A percentile compares a stretch with the other conserved stretches of the same genome.
Conservation (phyloP, 2,888 invertebrate species). For the Amaurobius ferox region DNA sequence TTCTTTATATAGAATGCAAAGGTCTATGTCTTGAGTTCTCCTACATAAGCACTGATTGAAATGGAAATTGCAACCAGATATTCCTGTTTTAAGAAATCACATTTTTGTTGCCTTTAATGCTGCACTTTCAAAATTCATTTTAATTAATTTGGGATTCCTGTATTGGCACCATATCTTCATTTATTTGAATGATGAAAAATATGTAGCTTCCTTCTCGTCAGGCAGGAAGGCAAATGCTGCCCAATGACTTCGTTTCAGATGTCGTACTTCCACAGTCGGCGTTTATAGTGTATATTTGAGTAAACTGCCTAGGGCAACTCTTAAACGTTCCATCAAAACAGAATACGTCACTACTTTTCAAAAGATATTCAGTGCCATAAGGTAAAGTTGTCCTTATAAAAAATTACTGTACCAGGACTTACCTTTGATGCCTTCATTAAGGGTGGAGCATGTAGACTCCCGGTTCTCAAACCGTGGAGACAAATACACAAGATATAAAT, state of each 20-base stretch:
- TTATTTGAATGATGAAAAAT: background rate
- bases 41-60: slow-evolving; percentile 18
- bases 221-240: background rate
- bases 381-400: too few species aligned
- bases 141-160: background rate
- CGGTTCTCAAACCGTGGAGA: too few species aligned
- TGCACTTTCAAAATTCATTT: background rate
- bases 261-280: background rate
- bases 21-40: background rate
- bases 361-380: too few species aligned
- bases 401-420: too few species aligned
- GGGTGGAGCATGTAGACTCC: too few species aligned
- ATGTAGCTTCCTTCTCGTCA: background rate
- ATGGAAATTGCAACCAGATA: background rate
- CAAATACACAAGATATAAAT: too few species aligned
- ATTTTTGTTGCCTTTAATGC: too few species aligned
- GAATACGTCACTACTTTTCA: background rate
- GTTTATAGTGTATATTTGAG: background rate
- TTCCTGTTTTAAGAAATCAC: background rate
- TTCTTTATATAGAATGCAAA: background rate
- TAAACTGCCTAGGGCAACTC: background rate
- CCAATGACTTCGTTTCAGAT: too few species aligned
- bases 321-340: slow-evolving; percentile 9
- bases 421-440: too few species aligned
- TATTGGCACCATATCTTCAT: background rate